These are phyloP conservation scores for Drosophila repletoides DNA, from an alignment of 1,140 invertebrate genomes.

Conservation along the genomic window DNA sequence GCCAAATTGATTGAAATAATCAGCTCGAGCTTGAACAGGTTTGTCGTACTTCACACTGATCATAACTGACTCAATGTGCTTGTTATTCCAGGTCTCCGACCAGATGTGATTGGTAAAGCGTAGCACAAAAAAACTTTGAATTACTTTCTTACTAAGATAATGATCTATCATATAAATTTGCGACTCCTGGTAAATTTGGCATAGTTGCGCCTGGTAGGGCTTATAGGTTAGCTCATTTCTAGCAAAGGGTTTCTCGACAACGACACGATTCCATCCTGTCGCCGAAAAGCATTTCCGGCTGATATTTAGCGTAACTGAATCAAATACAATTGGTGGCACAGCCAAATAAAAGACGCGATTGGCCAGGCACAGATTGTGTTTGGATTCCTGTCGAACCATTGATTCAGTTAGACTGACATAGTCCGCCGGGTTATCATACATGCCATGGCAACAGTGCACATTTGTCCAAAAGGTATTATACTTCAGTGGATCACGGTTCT, in stretches of 20 bases:
- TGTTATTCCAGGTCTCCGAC: constrained; percentile 50
- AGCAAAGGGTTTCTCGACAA: constrained; percentile 62
- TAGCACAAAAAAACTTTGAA: constrained; percentile 53
- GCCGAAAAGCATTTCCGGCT: constrained; percentile 44
- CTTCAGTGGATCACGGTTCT: constrained; percentile 35
- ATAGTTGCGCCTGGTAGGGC: constrained; percentile 43
- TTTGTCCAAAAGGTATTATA: constrained; percentile 66
- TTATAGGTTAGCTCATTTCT: constrained; percentile 47
- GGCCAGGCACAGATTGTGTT: constrained; percentile 33
- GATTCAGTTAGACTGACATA: constrained; percentile 12
- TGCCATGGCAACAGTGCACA: constrained; percentile 43
- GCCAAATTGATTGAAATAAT: constrained; percentile 58
- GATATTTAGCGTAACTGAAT: constrained; percentile 42
- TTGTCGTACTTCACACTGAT: constrained; percentile 52
- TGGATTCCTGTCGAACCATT: constrained; percentile 39
- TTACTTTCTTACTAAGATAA: constrained; percentile 41
- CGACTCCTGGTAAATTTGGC: constrained; percentile 56
- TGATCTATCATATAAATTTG: constrained; percentile 68
- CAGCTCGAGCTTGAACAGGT: constrained; percentile 33
- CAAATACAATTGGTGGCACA: constrained; percentile 44
- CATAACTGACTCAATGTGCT: constrained; percentile 57
- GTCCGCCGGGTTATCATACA: constrained; percentile 42
- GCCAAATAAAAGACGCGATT: constrained; percentile 64
- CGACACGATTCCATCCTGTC: constrained; percentile 43
- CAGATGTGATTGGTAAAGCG: constrained; percentile 57